These are phyloP conservation scores for Penaeus japonicus DNA, from an alignment of 1,140 invertebrate genomes.

Conservation along the genomic window DNA sequence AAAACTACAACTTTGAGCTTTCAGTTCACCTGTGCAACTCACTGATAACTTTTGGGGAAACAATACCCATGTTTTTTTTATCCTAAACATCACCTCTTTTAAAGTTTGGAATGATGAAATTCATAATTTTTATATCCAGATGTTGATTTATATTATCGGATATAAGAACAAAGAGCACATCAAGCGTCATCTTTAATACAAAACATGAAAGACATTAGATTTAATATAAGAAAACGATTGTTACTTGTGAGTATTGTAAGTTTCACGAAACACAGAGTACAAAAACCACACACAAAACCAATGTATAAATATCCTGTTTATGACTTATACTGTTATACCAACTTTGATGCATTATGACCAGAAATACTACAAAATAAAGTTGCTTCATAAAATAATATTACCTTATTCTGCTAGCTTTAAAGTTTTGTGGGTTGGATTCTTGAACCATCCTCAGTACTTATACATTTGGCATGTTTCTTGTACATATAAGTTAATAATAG, in stretches of 20 bases:
- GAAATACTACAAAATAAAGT: constrained; percentile 40
- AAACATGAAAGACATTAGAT: constrained; percentile 55
- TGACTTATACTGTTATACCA: constrained; percentile 34
- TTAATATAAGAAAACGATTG: constrained; percentile 36
- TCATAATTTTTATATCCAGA: constrained; percentile 24
- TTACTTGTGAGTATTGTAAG: constrained; percentile 11
- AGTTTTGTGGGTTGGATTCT: constrained; percentile 34
- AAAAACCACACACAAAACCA: constrained; percentile 51
- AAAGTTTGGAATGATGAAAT: too few relatives aligned
- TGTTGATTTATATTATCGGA: constrained; percentile 38
- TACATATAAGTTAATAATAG: not conserved
- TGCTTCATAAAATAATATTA: not conserved
- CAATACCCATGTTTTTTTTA: not conserved
- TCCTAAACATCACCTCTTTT: constrained; percentile 13
- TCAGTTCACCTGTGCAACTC: constrained; percentile 38
- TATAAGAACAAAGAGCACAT: constrained; percentile 51
- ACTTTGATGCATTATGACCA: constrained; percentile 14
- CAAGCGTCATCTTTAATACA: constrained; percentile 46
- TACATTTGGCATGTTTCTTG: not conserved
- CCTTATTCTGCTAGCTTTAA: constrained; percentile 10
- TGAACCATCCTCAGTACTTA: constrained; percentile 17
- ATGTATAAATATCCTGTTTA: constrained; percentile 19
- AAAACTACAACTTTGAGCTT: constrained; percentile 41
- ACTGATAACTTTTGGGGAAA: constrained; percentile 9
- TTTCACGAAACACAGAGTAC: constrained; percentile 44